phyloP scores from a whole-genome alignment of 2,888 invertebrate genomes.

The Thera britannica region DNA sequence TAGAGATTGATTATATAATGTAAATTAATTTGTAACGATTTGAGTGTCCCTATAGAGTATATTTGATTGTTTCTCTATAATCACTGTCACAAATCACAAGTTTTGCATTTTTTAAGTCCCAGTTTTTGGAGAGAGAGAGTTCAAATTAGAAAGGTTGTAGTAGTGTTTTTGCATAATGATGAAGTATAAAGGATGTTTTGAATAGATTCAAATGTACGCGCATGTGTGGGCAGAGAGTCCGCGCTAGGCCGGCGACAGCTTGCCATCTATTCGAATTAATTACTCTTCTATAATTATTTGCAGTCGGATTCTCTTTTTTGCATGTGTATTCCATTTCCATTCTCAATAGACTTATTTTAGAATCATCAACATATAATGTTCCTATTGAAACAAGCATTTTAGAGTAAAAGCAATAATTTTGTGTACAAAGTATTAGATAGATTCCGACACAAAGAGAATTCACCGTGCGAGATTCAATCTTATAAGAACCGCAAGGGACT shows the following conservation, averaged over 20 bases:
- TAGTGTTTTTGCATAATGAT: slow-evolving; percentile 68
- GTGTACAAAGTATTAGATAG: slow-evolving; percentile 38
- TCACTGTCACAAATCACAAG: slow-evolving; percentile 82
- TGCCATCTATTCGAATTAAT: slow-evolving; percentile 27
- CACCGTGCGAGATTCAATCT: slow-evolving; percentile 46
- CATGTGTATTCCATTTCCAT: slow-evolving; percentile 26
- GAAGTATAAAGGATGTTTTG: slow-evolving; percentile 54
- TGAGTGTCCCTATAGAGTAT: slow-evolving; percentile 77
- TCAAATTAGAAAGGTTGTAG: slow-evolving; percentile 70
- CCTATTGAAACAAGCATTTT: slow-evolving; percentile 42
- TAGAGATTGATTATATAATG: slow-evolving; percentile 80
- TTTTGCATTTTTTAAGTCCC: slow-evolving; percentile 72
- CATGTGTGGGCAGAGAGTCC: slow-evolving; percentile 66
- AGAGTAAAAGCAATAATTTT: slow-evolving; percentile 31
- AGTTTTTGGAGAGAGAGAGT: slow-evolving; percentile 63
- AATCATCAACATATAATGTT: slow-evolving; percentile 37
- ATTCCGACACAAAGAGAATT: slow-evolving; percentile 42
- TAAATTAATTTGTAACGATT: slow-evolving; percentile 79
- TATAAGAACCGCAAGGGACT: slow-evolving; percentile 55
- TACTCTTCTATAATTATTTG: slow-evolving; percentile 14
- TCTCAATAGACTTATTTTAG: slow-evolving; percentile 25
- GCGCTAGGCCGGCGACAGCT: slow-evolving; percentile 49
- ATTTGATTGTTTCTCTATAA: slow-evolving; percentile 73
- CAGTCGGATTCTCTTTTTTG: slow-evolving; percentile 41
- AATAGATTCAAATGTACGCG: slow-evolving; percentile 63